Evolutionary conservation across 2,797 vertebrate species (phyloP).

Genomic region (Limosa lapponica): DNA sequence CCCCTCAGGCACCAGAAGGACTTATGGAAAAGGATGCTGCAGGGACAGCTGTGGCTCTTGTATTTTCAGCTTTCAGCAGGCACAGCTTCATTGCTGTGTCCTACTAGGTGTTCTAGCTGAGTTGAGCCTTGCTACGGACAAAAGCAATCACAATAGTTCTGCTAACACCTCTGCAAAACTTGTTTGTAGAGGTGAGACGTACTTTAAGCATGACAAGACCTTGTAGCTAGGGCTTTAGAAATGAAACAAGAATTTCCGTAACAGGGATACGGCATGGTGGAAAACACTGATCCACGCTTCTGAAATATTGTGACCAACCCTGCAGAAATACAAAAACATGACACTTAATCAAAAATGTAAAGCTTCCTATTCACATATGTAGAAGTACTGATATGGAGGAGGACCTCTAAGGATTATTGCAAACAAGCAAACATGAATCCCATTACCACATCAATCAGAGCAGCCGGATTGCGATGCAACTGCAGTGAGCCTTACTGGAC

Average conservation of each 20-base stretch:
- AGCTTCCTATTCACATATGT: background rate
- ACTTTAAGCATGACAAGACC: background rate
- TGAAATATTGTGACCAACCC: background rate
- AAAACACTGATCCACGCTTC: background rate
- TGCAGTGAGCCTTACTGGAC: background rate
- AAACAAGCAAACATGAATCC: constrained; percentile 21
- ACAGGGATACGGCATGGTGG: background rate
- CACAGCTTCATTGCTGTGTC: background rate
- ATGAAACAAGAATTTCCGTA: background rate
- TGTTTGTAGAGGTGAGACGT: background rate
- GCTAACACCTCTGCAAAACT: background rate
- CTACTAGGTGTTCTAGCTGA: background rate
- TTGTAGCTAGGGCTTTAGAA: background rate
- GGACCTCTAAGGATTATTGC: background rate
- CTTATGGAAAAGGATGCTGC: background rate
- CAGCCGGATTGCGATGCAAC: background rate
- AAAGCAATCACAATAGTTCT: background rate
- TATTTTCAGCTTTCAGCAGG: background rate
- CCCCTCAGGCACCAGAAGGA: background rate
- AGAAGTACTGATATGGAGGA: background rate
- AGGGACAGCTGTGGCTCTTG: background rate
- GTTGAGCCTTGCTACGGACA: background rate
- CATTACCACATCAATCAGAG: background rate
- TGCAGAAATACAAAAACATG: background rate
- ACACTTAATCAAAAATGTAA: background rate